Conservation (phyloP, 2,888 invertebrate genomes). For the Nymphalis polychloros region DNA sequence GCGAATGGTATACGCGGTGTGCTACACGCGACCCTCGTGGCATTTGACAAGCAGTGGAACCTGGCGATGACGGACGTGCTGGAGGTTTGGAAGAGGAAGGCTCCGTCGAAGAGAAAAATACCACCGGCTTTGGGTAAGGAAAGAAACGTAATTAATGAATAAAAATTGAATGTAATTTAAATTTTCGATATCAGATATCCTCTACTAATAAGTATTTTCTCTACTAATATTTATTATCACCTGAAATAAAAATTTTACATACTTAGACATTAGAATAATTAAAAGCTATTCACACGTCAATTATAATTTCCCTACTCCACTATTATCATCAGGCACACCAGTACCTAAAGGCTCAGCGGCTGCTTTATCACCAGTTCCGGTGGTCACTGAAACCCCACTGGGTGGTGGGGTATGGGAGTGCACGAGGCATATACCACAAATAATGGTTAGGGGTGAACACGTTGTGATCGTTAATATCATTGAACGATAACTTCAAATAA, state of each 20-base stretch:
- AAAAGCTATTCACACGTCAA: no score
- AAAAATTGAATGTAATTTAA: no score
- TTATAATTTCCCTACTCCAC: no score
- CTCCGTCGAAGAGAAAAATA: constrained; percentile 80
- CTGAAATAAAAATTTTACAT: no score
- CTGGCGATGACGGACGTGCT: constrained; percentile 90
- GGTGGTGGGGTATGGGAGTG: constrained; percentile 85
- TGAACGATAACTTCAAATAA: constrained; percentile 31
- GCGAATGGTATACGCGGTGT: constrained; percentile 87
- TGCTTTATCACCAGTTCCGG: constrained; percentile 77
- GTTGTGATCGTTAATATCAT: constrained; percentile 82
- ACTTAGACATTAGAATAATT: no score
- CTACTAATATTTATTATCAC: no score
- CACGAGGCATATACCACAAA: constrained; percentile 84
- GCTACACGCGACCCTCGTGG: constrained; percentile 88
- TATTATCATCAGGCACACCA: constrained; percentile 54
- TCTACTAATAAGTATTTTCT: no score
- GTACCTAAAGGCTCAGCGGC: constrained; percentile 67
- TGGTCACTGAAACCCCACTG: constrained; percentile 78
- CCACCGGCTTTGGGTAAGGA: constrained; percentile 81
- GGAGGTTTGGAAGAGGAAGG: constrained; percentile 88
- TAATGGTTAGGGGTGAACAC: constrained; percentile 90
- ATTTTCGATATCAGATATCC: no score
- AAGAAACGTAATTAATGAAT: not conserved
- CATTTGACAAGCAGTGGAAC: constrained; percentile 98